Evolutionary conservation across 2,113 vertebrate species (phyloP), one percentile per base, ranked within the genome.

Genomic region (Rhipidura dahli): DNA sequence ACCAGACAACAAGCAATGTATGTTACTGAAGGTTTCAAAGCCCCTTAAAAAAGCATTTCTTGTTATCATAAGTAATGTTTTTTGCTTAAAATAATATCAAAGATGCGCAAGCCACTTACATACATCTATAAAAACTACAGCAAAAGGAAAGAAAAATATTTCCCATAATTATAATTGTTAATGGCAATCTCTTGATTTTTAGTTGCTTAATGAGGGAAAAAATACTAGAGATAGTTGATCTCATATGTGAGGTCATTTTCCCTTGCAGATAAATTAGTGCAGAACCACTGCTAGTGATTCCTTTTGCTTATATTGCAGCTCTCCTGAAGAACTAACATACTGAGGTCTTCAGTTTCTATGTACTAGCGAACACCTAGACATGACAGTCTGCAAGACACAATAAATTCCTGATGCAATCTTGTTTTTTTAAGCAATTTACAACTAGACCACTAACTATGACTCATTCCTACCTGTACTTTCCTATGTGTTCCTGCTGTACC

Each of bases 221-320:
- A 81, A 33, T 42, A 49, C 9, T n/a, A 7, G 8, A 51, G 4
- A 13, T 26, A 8, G 5, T 27, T 56, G 51, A 37, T 42, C 28
- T 53, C 33, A 33, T 33, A 70, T 13, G 4, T 44, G 24, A 79
- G 11, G 19, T 70, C 8, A 40, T 50, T 70, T 79, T 78, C 16
- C 22, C 50, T 8, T 37, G 13, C 35, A 69, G 56, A 26, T 16
- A 39, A 42, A 37, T 72, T 47, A 72, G 13, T 30, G 54, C 24
- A 35, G 35, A 83, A 73, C 8, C 18, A 50, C 28, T 0, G 0
- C 8, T 39, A 11, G 10, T 33, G 10, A 53, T 31, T 73, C 13
- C 54, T 83, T 60, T 49, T 54, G 11, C 4, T 57, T 33, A 17
- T 28, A 44, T 30, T 73, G 54, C 39, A 79, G 13, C 5, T 53